A percentile compares a stretch with the other conserved stretches of the same genome.
These are phyloP conservation scores for Sprattus sprattus DNA, from an alignment of 2,113 vertebrate species.

Conservation along the genomic window DNA sequence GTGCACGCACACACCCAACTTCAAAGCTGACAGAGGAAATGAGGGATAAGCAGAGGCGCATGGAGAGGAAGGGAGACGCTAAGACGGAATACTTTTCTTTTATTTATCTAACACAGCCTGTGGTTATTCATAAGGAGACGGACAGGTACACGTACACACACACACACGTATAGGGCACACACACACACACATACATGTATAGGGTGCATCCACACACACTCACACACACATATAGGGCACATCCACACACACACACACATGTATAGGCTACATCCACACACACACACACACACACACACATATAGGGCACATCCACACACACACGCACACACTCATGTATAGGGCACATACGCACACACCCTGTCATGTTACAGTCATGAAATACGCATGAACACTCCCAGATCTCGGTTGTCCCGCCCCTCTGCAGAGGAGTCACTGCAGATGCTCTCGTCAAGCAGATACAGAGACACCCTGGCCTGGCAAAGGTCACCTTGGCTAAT, in stretches of 20 bases:
- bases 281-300: background rate
- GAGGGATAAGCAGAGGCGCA: too few relatives aligned
- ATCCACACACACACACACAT: background rate
- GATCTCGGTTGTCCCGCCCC: slow-evolving; percentile 7
- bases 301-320: background rate
- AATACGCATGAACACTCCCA: slow-evolving; percentile 27
- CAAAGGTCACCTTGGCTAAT: slow-evolving; percentile 39
- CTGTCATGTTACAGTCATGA: too few relatives aligned
- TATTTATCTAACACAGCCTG: too few relatives aligned
- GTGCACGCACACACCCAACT: too few relatives aligned
- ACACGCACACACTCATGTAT: background rate
- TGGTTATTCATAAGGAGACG: too few relatives aligned
- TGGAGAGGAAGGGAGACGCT: too few relatives aligned
- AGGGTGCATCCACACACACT: background rate
- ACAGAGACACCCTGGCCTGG: slow-evolving; percentile 17
- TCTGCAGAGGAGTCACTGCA: slow-evolving; percentile 37
- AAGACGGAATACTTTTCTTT: too few relatives aligned
- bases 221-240: background rate
- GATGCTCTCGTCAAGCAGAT: slow-evolving; percentile 21
- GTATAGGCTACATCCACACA: too few relatives aligned
- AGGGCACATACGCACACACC: background rate
- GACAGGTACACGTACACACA: background rate
- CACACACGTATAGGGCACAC: slow-evolving; percentile 21
- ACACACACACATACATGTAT: slow-evolving; percentile 25
- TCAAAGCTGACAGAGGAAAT: too few relatives aligned